These are phyloP conservation scores for Momotus momota DNA, from an alignment of 2,797 vertebrate species.

Conservation along the genomic window DNA sequence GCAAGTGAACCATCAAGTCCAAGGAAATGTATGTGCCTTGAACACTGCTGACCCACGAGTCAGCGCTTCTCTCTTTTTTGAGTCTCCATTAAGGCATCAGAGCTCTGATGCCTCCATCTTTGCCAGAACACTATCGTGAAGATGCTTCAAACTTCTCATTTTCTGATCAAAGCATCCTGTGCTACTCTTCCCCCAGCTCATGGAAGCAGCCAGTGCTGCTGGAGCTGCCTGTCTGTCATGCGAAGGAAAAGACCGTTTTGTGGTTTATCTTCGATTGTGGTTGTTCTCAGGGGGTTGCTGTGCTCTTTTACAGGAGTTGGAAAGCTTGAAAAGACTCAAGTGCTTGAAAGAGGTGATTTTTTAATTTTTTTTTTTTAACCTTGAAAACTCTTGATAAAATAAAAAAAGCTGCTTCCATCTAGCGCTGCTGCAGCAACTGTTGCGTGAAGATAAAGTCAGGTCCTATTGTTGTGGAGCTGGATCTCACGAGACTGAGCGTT, in stretches of 20 bases:
- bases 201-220: not conserved
- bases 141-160: not conserved
- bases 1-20: not conserved
- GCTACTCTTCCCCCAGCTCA: not conserved
- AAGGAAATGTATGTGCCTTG: not conserved
- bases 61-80: not conserved
- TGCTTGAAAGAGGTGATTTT: not conserved
- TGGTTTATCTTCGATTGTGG: not conserved
- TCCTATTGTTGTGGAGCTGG: not conserved
- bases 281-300: not conserved
- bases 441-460: conserved; percentile 34
- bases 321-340: not conserved
- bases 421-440: conserved; percentile 29
- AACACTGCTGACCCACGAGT: not conserved
- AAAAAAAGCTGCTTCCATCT: not conserved
- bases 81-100: not conserved
- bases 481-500: not conserved
- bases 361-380: not conserved
- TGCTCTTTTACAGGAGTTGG: not conserved
- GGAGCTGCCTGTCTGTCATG: not conserved
- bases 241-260: not conserved
- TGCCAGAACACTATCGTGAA: not conserved
- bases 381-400: not conserved
- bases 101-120: not conserved
- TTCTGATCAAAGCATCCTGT: not conserved